These are phyloP conservation scores for Halictus quadricinctus DNA, from an alignment of 2,888 invertebrate species.

Conservation along the genomic window DNA sequence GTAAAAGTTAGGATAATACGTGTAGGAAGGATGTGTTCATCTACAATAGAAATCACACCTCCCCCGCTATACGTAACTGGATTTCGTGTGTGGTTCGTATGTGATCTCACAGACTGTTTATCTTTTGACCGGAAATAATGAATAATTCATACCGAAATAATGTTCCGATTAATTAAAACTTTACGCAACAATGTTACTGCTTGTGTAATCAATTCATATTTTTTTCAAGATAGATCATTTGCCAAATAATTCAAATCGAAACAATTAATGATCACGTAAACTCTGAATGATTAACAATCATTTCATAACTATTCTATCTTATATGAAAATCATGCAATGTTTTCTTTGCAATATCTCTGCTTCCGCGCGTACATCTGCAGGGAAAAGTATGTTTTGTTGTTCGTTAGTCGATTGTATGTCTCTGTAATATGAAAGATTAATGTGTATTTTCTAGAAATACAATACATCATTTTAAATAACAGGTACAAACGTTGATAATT, in stretches of 20 bases:
- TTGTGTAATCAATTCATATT: constrained; percentile 28
- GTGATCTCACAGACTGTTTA: constrained; percentile 53
- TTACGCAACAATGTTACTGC: constrained; percentile 13
- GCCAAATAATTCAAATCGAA: not conserved
- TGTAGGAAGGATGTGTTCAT: not conserved
- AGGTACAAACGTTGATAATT: no score
- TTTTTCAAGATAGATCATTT: not conserved
- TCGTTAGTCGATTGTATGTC: no score
- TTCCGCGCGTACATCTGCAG: no score
- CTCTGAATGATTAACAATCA: not conserved
- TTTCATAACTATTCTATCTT: not conserved
- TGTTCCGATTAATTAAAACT: constrained; percentile 29
- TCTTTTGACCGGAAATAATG: constrained; percentile 35
- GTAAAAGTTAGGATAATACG: no score
- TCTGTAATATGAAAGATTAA: no score
- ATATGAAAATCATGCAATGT: not conserved
- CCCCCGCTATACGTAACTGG: not conserved
- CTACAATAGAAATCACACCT: constrained; percentile 14
- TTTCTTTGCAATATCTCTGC: no score
- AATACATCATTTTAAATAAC: no score
- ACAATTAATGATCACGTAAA: not conserved
- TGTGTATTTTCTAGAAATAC: no score
- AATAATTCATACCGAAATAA: constrained; percentile 39
- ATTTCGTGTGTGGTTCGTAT: constrained; percentile 46
- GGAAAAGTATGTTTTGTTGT: no score